phyloP scores from a whole-genome alignment of 2,797 vertebrate genomes.

The Pipistrellus nathusii region DNA sequence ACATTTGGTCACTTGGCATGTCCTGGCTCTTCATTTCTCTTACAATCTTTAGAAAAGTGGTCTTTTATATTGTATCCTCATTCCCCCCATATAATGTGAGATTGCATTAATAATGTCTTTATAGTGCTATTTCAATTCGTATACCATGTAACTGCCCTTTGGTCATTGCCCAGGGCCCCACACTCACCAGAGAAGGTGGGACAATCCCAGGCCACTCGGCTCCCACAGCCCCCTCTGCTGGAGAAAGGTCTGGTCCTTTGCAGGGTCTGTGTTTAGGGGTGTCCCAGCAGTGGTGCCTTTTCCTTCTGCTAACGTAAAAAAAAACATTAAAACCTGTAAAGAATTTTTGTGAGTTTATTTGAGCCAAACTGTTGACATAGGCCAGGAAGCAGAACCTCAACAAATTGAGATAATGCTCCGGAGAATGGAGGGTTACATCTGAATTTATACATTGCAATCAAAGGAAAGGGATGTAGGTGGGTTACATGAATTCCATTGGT shows the following conservation, averaged over 20 bases:
- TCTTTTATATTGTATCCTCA: background rate
- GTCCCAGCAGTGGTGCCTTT: too few species aligned
- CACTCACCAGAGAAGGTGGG: background rate
- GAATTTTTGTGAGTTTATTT: too few species aligned
- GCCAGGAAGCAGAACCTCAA: too few species aligned
- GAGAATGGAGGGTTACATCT: too few species aligned
- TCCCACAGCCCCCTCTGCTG: background rate
- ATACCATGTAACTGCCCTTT: background rate
- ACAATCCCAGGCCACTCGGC: background rate
- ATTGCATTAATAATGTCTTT: background rate
- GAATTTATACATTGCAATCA: too few species aligned
- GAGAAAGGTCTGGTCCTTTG: accelerated
- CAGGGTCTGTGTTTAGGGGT: accelerated
- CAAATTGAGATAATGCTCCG: too few species aligned
- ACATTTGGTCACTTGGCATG: background rate
- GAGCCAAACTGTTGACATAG: too few species aligned
- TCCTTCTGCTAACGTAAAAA: too few species aligned
- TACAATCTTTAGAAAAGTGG: background rate
- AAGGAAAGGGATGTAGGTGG: too few species aligned
- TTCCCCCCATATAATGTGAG: too few species aligned
- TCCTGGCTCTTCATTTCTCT: background rate
- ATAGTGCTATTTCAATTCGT: background rate
- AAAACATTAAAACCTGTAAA: too few species aligned
- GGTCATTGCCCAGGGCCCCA: background rate
- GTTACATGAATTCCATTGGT: too few species aligned